phyloP scores from a whole-genome alignment of 2,113 vertebrate species.

The Neotragus moschatus region DNA sequence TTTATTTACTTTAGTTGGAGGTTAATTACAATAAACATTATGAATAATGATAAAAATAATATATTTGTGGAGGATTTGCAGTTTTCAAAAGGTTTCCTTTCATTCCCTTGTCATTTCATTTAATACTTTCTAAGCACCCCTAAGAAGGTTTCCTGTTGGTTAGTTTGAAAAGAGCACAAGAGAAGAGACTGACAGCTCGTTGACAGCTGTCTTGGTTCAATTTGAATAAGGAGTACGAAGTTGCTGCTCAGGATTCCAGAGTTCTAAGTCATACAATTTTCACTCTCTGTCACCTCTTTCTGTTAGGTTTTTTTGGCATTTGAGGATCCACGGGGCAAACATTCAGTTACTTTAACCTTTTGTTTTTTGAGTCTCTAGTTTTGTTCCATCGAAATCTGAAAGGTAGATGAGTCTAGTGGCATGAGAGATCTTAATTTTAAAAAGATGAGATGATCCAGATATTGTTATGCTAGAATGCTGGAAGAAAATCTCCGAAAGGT shows the following conservation, averaged over 20 bases:
- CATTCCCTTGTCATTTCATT: background rate
- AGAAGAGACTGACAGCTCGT: background rate
- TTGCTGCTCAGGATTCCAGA: background rate
- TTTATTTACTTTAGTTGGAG: no score
- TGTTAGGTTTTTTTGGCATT: background rate
- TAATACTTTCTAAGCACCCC: background rate
- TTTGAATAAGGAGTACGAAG: background rate
- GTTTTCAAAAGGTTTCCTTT: slow-evolving; percentile 31
- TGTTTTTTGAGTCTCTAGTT: background rate
- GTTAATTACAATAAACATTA: background rate
- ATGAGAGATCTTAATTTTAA: background rate
- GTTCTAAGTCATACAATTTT: background rate
- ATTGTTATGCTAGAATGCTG: background rate
- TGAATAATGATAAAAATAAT: slow-evolving; percentile 57
- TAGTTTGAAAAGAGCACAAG: background rate
- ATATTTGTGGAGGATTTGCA: background rate
- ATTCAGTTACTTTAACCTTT: background rate
- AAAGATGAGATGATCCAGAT: background rate
- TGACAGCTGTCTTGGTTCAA: background rate
- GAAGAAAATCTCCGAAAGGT: background rate
- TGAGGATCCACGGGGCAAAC: background rate
- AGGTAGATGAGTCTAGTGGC: background rate
- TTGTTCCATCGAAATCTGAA: background rate
- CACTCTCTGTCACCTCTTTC: background rate
- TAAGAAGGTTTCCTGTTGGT: background rate